phyloP scores from a whole-genome alignment of 2,797 vertebrate genomes.

The Limnodromus scolopaceus region DNA sequence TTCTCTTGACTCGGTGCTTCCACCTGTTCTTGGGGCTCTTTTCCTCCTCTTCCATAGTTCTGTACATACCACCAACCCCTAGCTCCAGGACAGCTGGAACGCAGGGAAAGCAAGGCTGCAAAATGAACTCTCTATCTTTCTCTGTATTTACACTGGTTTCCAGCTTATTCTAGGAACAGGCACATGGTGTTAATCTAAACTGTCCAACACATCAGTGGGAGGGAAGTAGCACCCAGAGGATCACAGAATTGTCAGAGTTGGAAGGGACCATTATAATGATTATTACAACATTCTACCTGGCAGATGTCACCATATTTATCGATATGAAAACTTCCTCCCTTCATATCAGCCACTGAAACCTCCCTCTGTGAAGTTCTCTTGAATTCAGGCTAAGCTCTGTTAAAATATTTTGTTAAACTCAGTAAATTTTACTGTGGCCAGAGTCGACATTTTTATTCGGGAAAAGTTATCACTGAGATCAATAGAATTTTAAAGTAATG shows the following conservation, averaged over 20 bases:
- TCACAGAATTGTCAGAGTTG: no score
- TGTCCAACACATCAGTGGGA: neutral
- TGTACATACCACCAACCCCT: neutral
- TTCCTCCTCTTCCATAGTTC: neutral
- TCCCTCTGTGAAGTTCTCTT: neutral
- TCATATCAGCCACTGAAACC: neutral
- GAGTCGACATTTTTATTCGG: neutral
- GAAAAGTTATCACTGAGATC: neutral
- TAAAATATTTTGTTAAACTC: neutral
- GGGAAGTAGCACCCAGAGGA: slow-evolving; percentile 4
- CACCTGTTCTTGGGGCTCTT: neutral
- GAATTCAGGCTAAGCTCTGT: neutral
- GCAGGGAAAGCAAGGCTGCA: neutral
- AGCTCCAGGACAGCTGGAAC: rapidly evolving
- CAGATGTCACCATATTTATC: slow-evolving; percentile 7
- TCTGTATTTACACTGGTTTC: neutral
- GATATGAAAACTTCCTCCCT: neutral
- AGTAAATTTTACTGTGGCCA: neutral
- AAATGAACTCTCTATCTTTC: neutral
- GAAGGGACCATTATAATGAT: neutral
- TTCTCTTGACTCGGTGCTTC: neutral
- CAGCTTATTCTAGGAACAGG: neutral
- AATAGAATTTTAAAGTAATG: neutral
- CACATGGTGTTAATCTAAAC: neutral
- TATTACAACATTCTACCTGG: slow-evolving; percentile 21